Conservation (phyloP, 2,113 vertebrate genomes). For the Suricata suricatta region DNA sequence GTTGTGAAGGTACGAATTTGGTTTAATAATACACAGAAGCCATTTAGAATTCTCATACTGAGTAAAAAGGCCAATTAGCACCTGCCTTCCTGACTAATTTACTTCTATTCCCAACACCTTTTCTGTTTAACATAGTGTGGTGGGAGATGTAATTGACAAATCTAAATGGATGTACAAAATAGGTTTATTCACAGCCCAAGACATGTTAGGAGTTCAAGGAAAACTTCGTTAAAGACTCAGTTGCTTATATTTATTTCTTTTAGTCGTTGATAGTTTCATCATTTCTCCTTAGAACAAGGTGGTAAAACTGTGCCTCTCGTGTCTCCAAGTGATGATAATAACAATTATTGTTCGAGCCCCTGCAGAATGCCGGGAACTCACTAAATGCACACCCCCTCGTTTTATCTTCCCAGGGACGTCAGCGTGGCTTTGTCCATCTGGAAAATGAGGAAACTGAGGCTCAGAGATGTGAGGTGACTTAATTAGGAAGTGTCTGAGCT, state of each 20-base stretch:
- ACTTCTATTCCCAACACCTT: conserved; percentile 69
- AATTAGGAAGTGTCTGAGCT: background rate
- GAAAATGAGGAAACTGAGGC: background rate
- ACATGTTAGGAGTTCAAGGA: background rate
- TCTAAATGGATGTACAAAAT: background rate
- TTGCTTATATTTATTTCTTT: background rate
- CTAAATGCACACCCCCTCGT: background rate
- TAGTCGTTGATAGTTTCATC: background rate
- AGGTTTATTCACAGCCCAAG: background rate
- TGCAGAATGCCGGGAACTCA: background rate
- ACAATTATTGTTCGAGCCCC: background rate
- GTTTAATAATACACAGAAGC: conserved; percentile 38
- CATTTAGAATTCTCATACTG: conserved; percentile 44
- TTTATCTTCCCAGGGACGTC: background rate
- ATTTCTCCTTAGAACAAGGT: background rate
- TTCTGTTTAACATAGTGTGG: background rate
- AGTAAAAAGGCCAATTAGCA: conserved; percentile 59
- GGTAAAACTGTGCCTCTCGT: background rate
- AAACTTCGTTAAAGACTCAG: background rate
- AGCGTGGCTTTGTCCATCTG: background rate
- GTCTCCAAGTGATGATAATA: conserved; percentile 49
- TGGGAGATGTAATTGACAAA: background rate
- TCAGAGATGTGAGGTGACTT: background rate
- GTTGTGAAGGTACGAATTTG: background rate
- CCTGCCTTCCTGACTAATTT: conserved; percentile 50